Evolutionary conservation across 2,113 vertebrate species (phyloP), one percentile per base, ranked within the genome.

Genomic region (Myxocyprinus asiaticus): DNA sequence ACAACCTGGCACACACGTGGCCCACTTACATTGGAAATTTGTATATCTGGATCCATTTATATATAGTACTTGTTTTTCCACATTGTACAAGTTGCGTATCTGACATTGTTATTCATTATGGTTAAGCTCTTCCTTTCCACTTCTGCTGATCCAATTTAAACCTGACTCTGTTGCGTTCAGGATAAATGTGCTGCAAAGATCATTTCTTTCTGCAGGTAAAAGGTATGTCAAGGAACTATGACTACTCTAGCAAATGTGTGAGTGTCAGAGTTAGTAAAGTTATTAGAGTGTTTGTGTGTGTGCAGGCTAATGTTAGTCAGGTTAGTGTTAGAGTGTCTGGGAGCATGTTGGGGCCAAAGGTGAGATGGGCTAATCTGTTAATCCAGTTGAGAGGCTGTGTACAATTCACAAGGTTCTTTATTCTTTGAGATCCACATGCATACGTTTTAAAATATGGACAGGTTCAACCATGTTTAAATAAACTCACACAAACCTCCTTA

Each of bases 311-410:
- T 69, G 33, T 72, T 86, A 87, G 76, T 78, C 83, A 76, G 85
- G 68, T 80, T 87, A 88, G 88, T 75, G 77, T 82, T 88, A 72
- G 59, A 67, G 82, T 83, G 82, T 88, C 82, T 90, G 89, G 87
- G 75, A 86, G 85, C 89, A 89, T 81, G 73, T 82, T 82, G 73
- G 80, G 87, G 89, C 86, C 90, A 91, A 67, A 90, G 90, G 88
- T 90, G 87, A 91, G 87, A 90, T 89, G 85, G 88, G 84, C 81
- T 92, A 91, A 94, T 93, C 91, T 90, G 81, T 65, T 92, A 94
- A 93, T 92, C 91, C 90, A 93, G 91, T 92, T 91, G 88, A 83
- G 85, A 77, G 78, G 81, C 77, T 66, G 84, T 89, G 59, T 69
- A 58, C 69, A 53, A 85, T 90, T 90, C 91, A 92, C 90, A 91